These are phyloP conservation scores for Nymphalis polychloros DNA, from an alignment of 2,888 invertebrate species.

Conservation along the genomic window DNA sequence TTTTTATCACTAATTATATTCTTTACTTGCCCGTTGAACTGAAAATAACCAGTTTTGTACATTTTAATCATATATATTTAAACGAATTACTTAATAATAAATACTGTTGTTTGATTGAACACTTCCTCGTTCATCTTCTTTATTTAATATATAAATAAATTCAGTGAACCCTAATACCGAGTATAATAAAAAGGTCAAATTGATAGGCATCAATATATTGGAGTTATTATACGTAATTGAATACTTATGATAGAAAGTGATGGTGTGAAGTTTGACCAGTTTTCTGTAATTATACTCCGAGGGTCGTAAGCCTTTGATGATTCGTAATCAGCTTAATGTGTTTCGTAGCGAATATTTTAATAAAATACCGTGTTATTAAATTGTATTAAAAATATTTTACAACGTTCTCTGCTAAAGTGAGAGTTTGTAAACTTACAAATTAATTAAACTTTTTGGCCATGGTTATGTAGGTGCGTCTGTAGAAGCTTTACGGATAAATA, in stretches of 20 bases:
- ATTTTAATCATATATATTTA: too few species aligned
- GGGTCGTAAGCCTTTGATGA: conserved; percentile 53
- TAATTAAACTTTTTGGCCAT: background rate
- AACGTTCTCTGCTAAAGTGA: background rate
- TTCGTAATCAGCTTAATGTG: conserved; percentile 55
- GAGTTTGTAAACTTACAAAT: background rate
- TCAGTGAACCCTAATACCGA: conserved; percentile 33
- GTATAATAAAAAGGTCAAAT: conserved; percentile 50
- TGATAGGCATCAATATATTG: conserved; percentile 64
- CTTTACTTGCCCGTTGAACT: too few species aligned
- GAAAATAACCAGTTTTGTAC: too few species aligned
- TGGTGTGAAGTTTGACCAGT: conserved; percentile 49
- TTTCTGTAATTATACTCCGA: conserved; percentile 57
- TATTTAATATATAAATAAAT: background rate
- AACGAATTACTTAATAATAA: too few species aligned
- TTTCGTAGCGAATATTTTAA: conserved; percentile 7
- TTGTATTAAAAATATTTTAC: conserved; percentile 2
- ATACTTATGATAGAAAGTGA: conserved; percentile 61
- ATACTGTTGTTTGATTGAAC: too few species aligned
- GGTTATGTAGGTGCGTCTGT: too few species aligned
- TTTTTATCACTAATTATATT: too few species aligned
- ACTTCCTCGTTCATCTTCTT: too few species aligned
- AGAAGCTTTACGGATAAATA: too few species aligned
- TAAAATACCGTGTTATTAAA: conserved; percentile 2
- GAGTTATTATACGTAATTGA: conserved; percentile 70